Percentiles rank a stretch among this genome's conserved stretches.
Conservation (phyloP, 2,797 vertebrate species). For the Acanthopagrus latus region DNA sequence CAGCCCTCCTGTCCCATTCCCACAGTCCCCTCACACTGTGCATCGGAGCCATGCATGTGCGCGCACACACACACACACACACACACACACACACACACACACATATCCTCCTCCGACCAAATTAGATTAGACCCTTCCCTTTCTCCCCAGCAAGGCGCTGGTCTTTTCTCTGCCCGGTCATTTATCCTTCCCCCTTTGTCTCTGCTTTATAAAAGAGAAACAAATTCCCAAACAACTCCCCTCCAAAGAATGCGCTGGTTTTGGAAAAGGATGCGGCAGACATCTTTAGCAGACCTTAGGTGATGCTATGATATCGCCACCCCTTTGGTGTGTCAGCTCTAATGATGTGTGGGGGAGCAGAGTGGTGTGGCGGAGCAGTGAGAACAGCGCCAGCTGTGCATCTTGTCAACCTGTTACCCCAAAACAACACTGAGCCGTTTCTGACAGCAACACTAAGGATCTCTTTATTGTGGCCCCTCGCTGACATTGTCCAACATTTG, state of each 20-base stretch:
- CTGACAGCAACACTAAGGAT: constrained; percentile 71
- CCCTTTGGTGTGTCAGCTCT: constrained; percentile 75
- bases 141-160: constrained; percentile 89
- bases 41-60: constrained; percentile 84
- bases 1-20: constrained; percentile 94
- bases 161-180: constrained; percentile 95
- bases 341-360: constrained; percentile 72
- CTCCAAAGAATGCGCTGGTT: constrained; percentile 65
- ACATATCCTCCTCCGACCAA: constrained; percentile 93
- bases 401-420: constrained; percentile 79
- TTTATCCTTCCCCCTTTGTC: constrained; percentile 84
- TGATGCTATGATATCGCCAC: constrained; percentile 69
- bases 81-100: constrained; percentile 83
- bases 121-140: constrained; percentile 98
- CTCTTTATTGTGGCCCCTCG: constrained; percentile 73
- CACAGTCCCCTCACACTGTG: constrained; percentile 93
- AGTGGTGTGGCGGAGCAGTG: constrained; percentile 62
- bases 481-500: constrained; percentile 75
- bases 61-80: constrained; percentile 76
- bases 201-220: constrained; percentile 83
- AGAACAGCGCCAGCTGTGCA: constrained; percentile 84
- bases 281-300: constrained; percentile 76
- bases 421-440: constrained; percentile 63
- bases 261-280: constrained; percentile 70
- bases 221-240: constrained; percentile 82